Conservation (phyloP, 2,888 invertebrate species). For the Chorisops tibialis region DNA sequence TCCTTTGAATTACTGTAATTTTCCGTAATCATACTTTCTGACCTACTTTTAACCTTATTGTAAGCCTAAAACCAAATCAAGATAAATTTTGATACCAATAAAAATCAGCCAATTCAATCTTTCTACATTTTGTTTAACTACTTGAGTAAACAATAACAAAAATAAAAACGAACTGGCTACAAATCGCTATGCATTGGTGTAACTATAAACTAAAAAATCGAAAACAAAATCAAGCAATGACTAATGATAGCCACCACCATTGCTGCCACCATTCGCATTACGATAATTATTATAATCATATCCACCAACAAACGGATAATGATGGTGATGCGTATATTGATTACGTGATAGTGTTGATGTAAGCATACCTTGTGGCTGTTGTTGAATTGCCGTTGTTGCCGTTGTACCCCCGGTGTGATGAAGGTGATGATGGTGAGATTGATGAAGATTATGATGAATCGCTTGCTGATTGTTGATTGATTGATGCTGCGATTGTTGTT, state of each 20-base stretch:
- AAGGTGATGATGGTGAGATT: slow-evolving; percentile 12
- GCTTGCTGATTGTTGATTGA: not conserved
- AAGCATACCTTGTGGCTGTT: slow-evolving; percentile 14
- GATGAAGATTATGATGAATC: slow-evolving; percentile 4
- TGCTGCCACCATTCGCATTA: not conserved
- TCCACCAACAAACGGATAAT: slow-evolving; percentile 11
- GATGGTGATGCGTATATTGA: slow-evolving; percentile 19
- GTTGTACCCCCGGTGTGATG: slow-evolving; percentile 27
- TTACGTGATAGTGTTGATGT: slow-evolving; percentile 6
- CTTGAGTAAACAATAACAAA: too few species aligned
- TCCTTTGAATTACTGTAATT: too few species aligned
- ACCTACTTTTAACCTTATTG: too few species aligned
- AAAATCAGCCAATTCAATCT: not conserved
- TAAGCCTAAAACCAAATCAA: too few species aligned
- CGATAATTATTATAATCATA: slow-evolving; percentile 14
- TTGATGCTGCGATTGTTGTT: slow-evolving; percentile 9
- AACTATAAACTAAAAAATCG: not conserved
- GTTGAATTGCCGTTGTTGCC: slow-evolving; percentile 24
- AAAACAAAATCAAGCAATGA: not conserved
- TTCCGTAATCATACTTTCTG: too few species aligned
- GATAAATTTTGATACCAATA: too few species aligned
- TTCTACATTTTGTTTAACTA: slow-evolving; percentile 5
- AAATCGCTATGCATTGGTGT: too few species aligned
- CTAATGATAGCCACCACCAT: slow-evolving; percentile 11
- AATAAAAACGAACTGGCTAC: too few species aligned